Conservation (phyloP, 2,888 invertebrate genomes). For the Flexamia atlantica region DNA sequence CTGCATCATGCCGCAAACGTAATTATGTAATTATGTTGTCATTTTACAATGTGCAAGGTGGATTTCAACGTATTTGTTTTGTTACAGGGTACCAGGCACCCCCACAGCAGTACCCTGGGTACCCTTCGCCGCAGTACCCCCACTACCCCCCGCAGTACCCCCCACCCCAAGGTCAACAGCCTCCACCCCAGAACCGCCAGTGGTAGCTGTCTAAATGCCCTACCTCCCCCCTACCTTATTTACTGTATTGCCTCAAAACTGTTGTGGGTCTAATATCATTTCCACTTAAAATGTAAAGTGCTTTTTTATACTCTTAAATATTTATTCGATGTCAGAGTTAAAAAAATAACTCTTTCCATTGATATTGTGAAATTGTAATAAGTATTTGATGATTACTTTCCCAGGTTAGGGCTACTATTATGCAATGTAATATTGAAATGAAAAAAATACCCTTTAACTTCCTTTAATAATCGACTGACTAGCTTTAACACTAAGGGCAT, state of each 20-base stretch:
- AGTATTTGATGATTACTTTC: too few relatives aligned
- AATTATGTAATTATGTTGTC: too few relatives aligned
- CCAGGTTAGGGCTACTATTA: too few relatives aligned
- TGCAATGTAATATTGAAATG: too few relatives aligned
- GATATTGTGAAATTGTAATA: too few relatives aligned
- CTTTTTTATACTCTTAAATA: background rate
- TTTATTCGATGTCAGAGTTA: background rate
- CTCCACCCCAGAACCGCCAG: constrained; percentile 46
- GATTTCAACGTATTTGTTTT: constrained; percentile 4
- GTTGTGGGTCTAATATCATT: too few relatives aligned
- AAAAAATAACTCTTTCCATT: background rate
- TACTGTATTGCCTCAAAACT: background rate
- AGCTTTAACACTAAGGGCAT: too few relatives aligned
- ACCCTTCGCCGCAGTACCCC: constrained; percentile 63
- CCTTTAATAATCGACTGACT: too few relatives aligned
- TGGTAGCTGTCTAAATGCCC: background rate
- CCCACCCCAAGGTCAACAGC: constrained; percentile 41
- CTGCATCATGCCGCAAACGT: too few relatives aligned
- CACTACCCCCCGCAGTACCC: constrained; percentile 66
- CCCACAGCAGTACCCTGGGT: constrained; percentile 60
- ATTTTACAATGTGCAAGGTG: too few relatives aligned
- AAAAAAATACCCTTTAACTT: too few relatives aligned
- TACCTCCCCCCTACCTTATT: too few relatives aligned
- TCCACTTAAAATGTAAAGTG: background rate
- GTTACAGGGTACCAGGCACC: constrained; percentile 66